Percentiles rank a stretch among this genome's conserved stretches.
phyloP scores from a whole-genome alignment of 1,140 invertebrate genomes.

The Lasioglossum albipes region DNA sequence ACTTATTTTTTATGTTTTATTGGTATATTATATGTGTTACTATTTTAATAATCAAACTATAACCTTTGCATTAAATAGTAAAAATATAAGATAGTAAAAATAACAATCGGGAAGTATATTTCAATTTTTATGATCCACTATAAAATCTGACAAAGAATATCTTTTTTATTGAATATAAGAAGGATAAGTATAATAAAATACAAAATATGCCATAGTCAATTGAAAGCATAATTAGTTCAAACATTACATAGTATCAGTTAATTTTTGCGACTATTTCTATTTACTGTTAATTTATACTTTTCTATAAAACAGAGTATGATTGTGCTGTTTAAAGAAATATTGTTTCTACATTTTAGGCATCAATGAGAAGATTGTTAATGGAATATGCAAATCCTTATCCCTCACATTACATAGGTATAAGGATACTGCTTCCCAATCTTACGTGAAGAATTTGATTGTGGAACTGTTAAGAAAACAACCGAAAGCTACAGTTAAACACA shows the following conservation, averaged over 20 bases:
- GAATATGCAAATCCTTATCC: constrained; percentile 87
- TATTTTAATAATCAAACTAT: not conserved
- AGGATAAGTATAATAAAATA: no score
- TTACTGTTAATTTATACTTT: not conserved
- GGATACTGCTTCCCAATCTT: constrained; percentile 88
- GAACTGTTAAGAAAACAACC: constrained; percentile 84
- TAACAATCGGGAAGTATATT: no score
- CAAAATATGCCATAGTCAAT: not conserved
- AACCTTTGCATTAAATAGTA: not conserved
- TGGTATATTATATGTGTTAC: not conserved
- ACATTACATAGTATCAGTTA: not conserved
- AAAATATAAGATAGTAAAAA: not conserved
- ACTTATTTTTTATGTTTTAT: no score
- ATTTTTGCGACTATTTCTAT: not conserved
- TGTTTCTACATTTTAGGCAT: constrained; percentile 82
- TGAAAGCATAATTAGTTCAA: not conserved
- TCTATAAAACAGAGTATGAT: not conserved
- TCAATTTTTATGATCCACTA: no score
- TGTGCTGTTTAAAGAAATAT: not conserved
- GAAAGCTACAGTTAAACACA: constrained; percentile 85
- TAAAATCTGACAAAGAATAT: no score
- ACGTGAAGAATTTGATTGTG: constrained; percentile 85
- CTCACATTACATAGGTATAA: constrained; percentile 88
- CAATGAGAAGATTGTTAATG: constrained; percentile 88
- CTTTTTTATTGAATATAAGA: no score